phyloP scores from a whole-genome alignment of 1,140 invertebrate species.

The Brachionus plicatilis region DNA sequence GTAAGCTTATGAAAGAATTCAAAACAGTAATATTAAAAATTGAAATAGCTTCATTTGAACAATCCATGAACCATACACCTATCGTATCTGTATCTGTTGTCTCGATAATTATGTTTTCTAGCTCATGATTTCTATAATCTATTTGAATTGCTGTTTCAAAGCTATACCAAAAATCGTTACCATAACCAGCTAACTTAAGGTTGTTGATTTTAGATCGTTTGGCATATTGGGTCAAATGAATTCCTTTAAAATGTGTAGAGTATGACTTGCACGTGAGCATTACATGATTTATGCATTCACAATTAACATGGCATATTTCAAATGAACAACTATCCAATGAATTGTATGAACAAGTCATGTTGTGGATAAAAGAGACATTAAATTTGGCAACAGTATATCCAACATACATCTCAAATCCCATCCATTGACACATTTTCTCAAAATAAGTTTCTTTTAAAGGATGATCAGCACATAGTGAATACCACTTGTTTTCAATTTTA shows the following conservation, averaged over 20 bases:
- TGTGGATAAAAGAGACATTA: neutral
- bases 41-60: neutral
- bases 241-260: neutral
- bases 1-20: neutral
- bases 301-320: neutral
- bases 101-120: neutral
- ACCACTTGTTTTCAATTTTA: neutral
- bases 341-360: neutral
- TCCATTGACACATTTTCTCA: neutral
- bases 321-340: neutral
- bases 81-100: neutral
- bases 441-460: neutral
- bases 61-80: neutral
- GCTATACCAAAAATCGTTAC: neutral
- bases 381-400: neutral
- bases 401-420: neutral
- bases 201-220: neutral
- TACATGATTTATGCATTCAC: neutral
- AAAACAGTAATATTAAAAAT: neutral
- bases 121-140: neutral
- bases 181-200: neutral
- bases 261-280: neutral
- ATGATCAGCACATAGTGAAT: neutral
- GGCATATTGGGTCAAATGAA: neutral
- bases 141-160: neutral